Evolutionary conservation across 2,888 invertebrate genomes (phyloP).

Genomic region (Tipula helvola): DNA sequence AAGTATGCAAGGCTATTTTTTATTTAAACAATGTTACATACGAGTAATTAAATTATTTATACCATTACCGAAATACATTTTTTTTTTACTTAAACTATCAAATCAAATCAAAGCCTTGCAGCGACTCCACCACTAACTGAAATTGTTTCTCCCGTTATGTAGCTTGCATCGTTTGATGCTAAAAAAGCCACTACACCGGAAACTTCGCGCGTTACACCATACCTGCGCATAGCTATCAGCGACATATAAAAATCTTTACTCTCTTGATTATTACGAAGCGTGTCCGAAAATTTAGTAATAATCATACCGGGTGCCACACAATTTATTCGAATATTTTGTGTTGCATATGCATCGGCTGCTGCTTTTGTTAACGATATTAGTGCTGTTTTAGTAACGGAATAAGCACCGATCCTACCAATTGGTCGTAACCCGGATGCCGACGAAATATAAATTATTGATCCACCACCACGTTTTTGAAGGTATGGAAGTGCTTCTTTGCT

Average conservation of each 20-base stretch:
- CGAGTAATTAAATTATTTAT: too few relatives aligned
- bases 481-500: conserved; percentile 74
- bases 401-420: conserved; percentile 51
- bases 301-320: conserved; percentile 88
- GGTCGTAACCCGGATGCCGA: conserved; percentile 78
- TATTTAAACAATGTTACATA: too few relatives aligned
- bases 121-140: conserved; percentile 54
- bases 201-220: conserved; percentile 65
- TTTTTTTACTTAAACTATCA: too few relatives aligned
- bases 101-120: conserved; percentile 47
- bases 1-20: too few relatives aligned
- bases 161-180: conserved; percentile 48
- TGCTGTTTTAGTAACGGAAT: conserved; percentile 89
- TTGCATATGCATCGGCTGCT: conserved; percentile 60
- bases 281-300: conserved; percentile 73
- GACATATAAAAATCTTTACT: conserved; percentile 38
- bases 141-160: conserved; percentile 26
- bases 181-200: conserved; percentile 68
- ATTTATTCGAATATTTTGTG: conserved; percentile 83
- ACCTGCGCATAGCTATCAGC: conserved; percentile 17
- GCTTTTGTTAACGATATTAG: conserved; percentile 78
- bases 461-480: conserved; percentile 62
- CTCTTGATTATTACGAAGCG: conserved; percentile 45
- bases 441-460: conserved; percentile 76
- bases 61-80: too few relatives aligned